phyloP scores from a whole-genome alignment of 2,113 vertebrate species.

The Tonatia bakeri region DNA sequence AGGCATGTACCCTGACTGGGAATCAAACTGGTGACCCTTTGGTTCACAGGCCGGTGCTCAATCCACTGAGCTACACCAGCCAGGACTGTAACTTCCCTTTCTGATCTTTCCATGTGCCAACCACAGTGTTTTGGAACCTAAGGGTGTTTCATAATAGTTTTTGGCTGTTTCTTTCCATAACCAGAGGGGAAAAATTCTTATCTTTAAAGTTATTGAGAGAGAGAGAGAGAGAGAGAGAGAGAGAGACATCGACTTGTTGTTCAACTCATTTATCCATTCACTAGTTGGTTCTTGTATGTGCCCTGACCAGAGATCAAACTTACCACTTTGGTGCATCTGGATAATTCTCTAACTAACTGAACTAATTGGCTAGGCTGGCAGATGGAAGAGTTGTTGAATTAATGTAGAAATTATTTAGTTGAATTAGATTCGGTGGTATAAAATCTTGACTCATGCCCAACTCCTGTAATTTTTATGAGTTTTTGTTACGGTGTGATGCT shows the following conservation, averaged over 20 bases:
- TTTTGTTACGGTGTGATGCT: not conserved
- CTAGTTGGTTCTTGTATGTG: too few relatives aligned
- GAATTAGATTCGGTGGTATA: not conserved
- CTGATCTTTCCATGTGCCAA: not conserved
- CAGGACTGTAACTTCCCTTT: not conserved
- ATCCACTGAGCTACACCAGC: too few relatives aligned
- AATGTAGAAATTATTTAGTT: conserved; percentile 20
- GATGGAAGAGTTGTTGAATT: conserved; percentile 11
- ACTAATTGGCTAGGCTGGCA: not conserved
- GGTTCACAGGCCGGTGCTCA: too few relatives aligned
- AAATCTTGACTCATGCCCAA: not conserved
- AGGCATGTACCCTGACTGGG: too few relatives aligned
- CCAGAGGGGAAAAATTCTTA: not conserved
- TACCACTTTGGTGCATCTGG: too few relatives aligned
- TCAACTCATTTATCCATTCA: too few relatives aligned
- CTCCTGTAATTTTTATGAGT: not conserved
- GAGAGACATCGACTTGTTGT: too few relatives aligned
- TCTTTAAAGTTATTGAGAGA: too few relatives aligned
- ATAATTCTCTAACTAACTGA: too few relatives aligned
- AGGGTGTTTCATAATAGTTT: not conserved
- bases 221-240: too few relatives aligned
- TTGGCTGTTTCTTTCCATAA: conserved; percentile 5
- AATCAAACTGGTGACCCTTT: too few relatives aligned
- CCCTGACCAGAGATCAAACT: too few relatives aligned
- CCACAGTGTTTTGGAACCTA: not conserved